Evolutionary conservation across 2,888 invertebrate species (phyloP).

Genomic region (Galerucella calmariensis): DNA sequence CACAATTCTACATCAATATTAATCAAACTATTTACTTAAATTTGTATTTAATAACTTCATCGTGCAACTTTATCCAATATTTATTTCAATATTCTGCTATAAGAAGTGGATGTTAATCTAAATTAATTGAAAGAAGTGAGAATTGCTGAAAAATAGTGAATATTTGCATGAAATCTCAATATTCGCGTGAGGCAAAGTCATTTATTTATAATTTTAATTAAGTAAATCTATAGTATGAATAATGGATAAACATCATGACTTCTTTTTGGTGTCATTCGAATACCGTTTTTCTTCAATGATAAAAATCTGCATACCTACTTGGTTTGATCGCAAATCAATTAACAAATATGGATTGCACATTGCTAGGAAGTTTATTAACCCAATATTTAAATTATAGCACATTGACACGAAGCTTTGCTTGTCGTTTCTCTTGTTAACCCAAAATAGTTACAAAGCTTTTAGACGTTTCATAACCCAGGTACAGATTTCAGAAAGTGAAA

Average conservation of each 20-base stretch:
- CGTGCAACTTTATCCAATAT: slow-evolving; percentile 41
- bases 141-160: slow-evolving; percentile 42
- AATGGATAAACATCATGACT: slow-evolving; percentile 43
- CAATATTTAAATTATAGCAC: background rate
- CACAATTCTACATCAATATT: slow-evolving; percentile 19
- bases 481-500: too few relatives aligned
- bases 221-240: slow-evolving; percentile 50
- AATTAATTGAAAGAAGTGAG: slow-evolving; percentile 49
- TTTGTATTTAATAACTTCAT: slow-evolving; percentile 45
- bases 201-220: slow-evolving; percentile 58
- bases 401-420: background rate
- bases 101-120: slow-evolving; percentile 48
- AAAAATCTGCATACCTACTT: slow-evolving; percentile 44
- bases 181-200: slow-evolving; percentile 55
- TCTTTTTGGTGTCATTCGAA: slow-evolving; percentile 39
- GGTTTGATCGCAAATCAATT: slow-evolving; percentile 16
- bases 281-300: slow-evolving; percentile 37
- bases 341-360: slow-evolving; percentile 14
- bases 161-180: slow-evolving; percentile 56
- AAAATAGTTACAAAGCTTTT: too few relatives aligned
- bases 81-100: slow-evolving; percentile 43
- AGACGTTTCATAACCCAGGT: too few relatives aligned
- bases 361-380: slow-evolving; percentile 1
- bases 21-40: slow-evolving; percentile 29
- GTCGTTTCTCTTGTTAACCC: background rate